Base-by-base conservation (phyloP, 2,888 invertebrate genomes). In the Leptinotarsa peninsularis region DNA sequence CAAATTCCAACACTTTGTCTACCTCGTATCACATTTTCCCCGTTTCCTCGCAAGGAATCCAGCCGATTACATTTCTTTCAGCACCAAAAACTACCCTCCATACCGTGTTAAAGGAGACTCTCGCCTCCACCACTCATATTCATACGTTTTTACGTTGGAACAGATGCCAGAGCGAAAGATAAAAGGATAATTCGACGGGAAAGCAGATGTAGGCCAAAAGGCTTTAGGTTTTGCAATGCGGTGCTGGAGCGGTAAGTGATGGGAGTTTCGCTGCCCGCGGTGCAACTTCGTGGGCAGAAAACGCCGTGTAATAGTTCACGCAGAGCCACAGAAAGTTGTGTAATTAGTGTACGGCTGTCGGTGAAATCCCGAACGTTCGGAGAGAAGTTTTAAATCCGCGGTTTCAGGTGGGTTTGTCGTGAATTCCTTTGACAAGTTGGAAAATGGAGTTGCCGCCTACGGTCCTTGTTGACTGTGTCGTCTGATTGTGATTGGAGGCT, bases 201-300 rank as follows among this genome's bases (percentile, higher is more conserved):
- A 58, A 58, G 58, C 58, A 58, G 58, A 58, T 58, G 23, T 58
- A 58, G 58, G 58, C 21, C 58, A 21, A 21, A 58, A 58, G 58
- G 58, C 10, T 56, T 23, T 58, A 21, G 58, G 58, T 58, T 58
- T 21, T n/a, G 43, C 58, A 58, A 21, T 58, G 58, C 21, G 10
- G 58, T 21, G 7, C 23, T 58, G 21, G 18, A n/a, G 58, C 18
- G 58, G 7, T 52, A 52, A 52, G 18, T 54, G 2, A 54, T 54
- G 18, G 54, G 18, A 18, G 54, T 54, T 54, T 54, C 18, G 13
- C 54, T 54, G 7, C 18, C 54, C 54, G 4, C 18, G 18, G 18
- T 54, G 18, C 54, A 18, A 54, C 18, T 54, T 54, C 18, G 43
- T 43, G 54, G 54, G 18, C 54, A 54, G 54, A 54, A 54, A 43